Conservation (phyloP, 2,888 invertebrate species). For the Erebia aethiops region DNA sequence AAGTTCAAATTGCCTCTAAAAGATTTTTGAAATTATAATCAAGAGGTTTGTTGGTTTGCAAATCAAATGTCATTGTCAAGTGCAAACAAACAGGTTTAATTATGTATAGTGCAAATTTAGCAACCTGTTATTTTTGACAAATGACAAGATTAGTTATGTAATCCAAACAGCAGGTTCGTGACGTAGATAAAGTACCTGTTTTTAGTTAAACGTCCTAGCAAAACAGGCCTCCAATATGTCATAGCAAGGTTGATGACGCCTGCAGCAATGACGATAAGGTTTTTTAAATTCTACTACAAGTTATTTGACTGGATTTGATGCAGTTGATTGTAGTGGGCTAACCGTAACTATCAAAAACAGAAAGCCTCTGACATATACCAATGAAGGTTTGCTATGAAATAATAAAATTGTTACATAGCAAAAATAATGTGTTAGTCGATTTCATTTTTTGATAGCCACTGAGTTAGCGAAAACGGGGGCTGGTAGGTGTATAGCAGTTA, state of each 20-base stretch:
- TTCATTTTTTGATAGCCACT: too few relatives aligned
- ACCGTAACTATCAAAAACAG: too few relatives aligned
- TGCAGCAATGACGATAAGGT: background rate
- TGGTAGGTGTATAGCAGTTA: too few relatives aligned
- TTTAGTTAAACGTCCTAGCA: background rate
- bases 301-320: too few relatives aligned
- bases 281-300: too few relatives aligned
- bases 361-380: too few relatives aligned
- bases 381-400: too few relatives aligned
- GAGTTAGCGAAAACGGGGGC: too few relatives aligned
- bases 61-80: constrained; percentile 3
- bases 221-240: background rate
- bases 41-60: background rate
- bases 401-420: too few relatives aligned
- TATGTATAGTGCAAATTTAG: background rate
- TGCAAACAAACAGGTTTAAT: constrained; percentile 7
- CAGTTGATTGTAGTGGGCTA: too few relatives aligned
- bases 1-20: too few relatives aligned
- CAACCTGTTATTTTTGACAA: constrained; percentile 2
- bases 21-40: background rate
- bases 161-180: background rate
- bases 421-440: too few relatives aligned
- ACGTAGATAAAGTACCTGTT: background rate
- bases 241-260: background rate
- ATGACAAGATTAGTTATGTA: background rate